Base-by-base conservation (phyloP, 1,140 invertebrate genomes). In the Triops cancriformis region DNA sequence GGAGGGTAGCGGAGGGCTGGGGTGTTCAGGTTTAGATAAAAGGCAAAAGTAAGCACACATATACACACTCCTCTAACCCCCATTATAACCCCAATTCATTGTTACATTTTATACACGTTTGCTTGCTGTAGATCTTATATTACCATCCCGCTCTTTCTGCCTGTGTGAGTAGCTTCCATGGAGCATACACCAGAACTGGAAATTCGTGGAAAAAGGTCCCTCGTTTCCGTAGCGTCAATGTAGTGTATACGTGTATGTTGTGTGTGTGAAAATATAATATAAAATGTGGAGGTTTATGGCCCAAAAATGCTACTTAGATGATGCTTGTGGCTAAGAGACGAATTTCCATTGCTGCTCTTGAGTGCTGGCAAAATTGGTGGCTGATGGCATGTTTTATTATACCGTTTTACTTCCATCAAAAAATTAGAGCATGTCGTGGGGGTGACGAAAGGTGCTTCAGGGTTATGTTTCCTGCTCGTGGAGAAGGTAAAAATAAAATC, bases 31-130 rank as follows among this genome's bases (percentile, higher is more conserved):
- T 64, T n/a, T 64, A 64, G 51, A 64, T 23, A 23, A 64, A 23
- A 23, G 51, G 18, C n/a, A 64, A 64, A 64, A 64, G 51, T 64
- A 64, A 64, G 51, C 51, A 64, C 51, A 64, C 51, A 64, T 64
- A 64, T 3, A 37, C 31, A 37, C 31, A 37, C 31, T 37, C 31
- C 31, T 37, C 2, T 4, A 64, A 64, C 51, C 51, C 51, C 51
- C 18, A 64, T 64, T 64, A 64, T 23, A 64, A 64, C 51, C 51
- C 1, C 51, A 64, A 64, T 64, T 64, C 51, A 64, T 64, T 64
- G 51, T 64, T 64, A 5, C 51, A 12, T 64, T 64, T 64, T 64
- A 64, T 64, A n/a, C 51, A 6, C 7, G 51, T 14, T 64, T 64
- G 51, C 51, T 64, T 64, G 51, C 51, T 64, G 10, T 64, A 64